Percentiles rank a stretch among this genome's conserved stretches.
These are phyloP conservation scores for Karalla daura DNA, from an alignment of 2,797 vertebrate genomes.

Conservation along the genomic window DNA sequence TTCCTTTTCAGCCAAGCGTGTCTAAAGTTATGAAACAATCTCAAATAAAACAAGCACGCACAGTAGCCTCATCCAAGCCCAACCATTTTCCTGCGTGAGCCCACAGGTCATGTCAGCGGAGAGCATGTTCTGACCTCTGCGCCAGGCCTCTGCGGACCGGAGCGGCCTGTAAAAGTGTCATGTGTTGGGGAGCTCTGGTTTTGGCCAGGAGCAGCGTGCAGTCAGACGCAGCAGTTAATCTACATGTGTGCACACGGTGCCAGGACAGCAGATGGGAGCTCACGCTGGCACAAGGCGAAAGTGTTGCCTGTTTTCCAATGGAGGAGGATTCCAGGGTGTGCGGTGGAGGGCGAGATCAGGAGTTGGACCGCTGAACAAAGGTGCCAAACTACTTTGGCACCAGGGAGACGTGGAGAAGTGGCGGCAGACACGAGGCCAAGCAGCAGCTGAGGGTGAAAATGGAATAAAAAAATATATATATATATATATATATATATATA, in stretches of 20 bases:
- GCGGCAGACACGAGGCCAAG: conserved; percentile 19
- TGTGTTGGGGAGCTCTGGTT: conserved; percentile 13
- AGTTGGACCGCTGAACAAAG: conserved; percentile 46
- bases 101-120: conserved; percentile 8
- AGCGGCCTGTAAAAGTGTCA: conserved; percentile 4
- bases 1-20: not conserved
- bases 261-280: conserved; percentile 79
- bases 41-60: not conserved
- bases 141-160: conserved; percentile 10
- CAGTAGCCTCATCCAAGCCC: not conserved
- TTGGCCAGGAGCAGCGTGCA: conserved; percentile 34
- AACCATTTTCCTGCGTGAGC: conserved; percentile 9
- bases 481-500: no score
- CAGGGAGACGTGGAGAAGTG: conserved; percentile 22
- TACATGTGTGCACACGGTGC: conserved; percentile 44
- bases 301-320: conserved; percentile 63
- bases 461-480: conserved; percentile 19
- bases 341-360: conserved; percentile 39
- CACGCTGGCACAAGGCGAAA: conserved; percentile 56
- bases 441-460: conserved; percentile 6
- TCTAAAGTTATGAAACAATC: not conserved
- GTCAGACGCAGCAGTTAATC: conserved; percentile 64
- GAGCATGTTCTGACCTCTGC: conserved; percentile 27
- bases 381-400: conserved; percentile 56
- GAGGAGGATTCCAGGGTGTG: conserved; percentile 46